Conservation (phyloP, 2,113 vertebrate genomes). For the Meriones unguiculatus region DNA sequence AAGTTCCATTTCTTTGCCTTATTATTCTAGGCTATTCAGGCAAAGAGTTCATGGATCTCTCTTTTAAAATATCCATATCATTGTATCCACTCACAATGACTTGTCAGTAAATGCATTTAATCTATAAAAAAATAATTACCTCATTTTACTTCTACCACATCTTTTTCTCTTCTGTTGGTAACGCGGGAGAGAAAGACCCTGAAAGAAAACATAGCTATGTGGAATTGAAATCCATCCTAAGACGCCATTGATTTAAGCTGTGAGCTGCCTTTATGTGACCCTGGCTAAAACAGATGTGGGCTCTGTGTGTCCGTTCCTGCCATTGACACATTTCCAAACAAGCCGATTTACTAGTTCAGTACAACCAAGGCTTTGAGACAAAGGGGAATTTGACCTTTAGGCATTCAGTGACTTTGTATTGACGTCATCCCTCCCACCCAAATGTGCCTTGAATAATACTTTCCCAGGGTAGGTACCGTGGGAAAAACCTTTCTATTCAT, state of each 20-base stretch:
- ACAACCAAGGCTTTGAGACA: conserved; percentile 21
- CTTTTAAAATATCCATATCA: conserved; percentile 47
- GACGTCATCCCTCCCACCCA: conserved; percentile 66
- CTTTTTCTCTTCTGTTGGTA: background rate
- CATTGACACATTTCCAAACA: conserved; percentile 49
- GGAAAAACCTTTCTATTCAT: conserved; percentile 69
- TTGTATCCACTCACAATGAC: conserved; percentile 10
- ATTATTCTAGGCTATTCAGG: conserved; percentile 34
- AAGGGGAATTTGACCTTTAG: conserved; percentile 50
- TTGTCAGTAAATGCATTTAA: conserved; percentile 1
- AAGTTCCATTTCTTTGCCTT: background rate
- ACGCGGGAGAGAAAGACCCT: background rate
- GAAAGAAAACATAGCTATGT: background rate
- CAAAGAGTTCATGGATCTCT: background rate
- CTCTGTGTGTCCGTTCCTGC: conserved; percentile 69
- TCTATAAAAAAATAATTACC: conserved; percentile 51
- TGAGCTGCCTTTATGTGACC: conserved; percentile 50
- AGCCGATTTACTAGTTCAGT: conserved; percentile 39
- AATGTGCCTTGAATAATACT: conserved; percentile 38
- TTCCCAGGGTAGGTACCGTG: conserved; percentile 70
- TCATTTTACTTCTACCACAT: background rate
- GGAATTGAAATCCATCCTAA: conserved; percentile 50
- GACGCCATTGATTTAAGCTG: conserved; percentile 56
- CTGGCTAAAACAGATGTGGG: conserved; percentile 53
- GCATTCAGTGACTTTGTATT: conserved; percentile 50